Evolutionary conservation across 2,888 invertebrate genomes (phyloP).

Genomic region (Lamellibrachia satsuma): DNA sequence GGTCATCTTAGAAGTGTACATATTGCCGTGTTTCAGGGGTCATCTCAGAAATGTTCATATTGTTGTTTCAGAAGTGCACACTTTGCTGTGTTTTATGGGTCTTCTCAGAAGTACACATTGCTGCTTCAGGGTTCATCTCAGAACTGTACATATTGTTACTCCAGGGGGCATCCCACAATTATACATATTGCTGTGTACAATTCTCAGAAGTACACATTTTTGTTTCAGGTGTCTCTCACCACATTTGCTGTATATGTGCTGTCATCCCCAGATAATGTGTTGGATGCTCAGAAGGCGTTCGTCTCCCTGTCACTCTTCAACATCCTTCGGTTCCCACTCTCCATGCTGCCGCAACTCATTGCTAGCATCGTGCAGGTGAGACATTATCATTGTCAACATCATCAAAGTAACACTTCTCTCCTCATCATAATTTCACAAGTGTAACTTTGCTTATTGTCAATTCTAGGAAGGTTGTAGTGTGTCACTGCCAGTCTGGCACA

Average conservation of each 20-base stretch:
- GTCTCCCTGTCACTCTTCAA: constrained; percentile 88
- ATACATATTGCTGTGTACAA: no score
- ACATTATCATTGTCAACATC: constrained; percentile 71
- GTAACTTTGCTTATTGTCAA: not conserved
- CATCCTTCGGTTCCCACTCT: constrained; percentile 85
- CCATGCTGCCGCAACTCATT: constrained; percentile 72
- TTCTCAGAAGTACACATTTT: no score
- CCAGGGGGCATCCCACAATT: not conserved
- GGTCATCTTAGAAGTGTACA: no score
- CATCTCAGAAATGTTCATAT: not conserved
- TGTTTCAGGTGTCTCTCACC: constrained; percentile 75
- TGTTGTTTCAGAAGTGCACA: not conserved
- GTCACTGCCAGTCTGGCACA: not conserved
- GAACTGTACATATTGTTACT: not conserved
- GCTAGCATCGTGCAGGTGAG: constrained; percentile 80
- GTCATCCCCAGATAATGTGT: constrained; percentile 70
- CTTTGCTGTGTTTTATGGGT: no score
- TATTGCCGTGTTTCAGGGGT: not conserved
- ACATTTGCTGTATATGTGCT: constrained; percentile 86
- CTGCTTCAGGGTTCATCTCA: no score
- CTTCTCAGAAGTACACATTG: no score
- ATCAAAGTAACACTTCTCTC: constrained; percentile 75
- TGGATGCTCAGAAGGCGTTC: constrained; percentile 85
- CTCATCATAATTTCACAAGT: not conserved
- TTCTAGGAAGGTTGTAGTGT: no score